Conservation (phyloP, 2,113 vertebrate species). For the Phoenicopterus ruber region DNA sequence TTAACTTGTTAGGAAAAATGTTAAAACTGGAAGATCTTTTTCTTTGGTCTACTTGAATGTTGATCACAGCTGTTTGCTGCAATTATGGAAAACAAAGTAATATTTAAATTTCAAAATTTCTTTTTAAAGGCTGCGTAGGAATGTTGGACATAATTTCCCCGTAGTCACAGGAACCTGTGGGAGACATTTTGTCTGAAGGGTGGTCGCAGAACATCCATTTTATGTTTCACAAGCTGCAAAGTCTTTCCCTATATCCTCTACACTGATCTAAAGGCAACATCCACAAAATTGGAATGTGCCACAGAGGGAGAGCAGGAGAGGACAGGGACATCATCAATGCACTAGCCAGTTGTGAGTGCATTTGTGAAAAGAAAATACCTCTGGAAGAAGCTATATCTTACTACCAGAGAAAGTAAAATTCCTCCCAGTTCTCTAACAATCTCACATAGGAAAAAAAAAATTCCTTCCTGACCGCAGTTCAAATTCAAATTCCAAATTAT, state of each 20-base stretch:
- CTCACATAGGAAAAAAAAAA: neutral
- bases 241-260: neutral
- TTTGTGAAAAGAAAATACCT: neutral
- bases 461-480: neutral
- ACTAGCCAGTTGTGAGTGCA: neutral
- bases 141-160: neutral
- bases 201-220: constrained; percentile 41
- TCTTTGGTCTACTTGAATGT: constrained; percentile 33
- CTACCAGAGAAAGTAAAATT: neutral
- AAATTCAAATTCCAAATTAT: neutral
- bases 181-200: constrained; percentile 39
- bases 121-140: constrained; percentile 11
- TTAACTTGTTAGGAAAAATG: constrained; percentile 34
- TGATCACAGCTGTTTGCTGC: constrained; percentile 49
- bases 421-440: neutral
- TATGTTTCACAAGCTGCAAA: neutral
- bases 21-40: constrained; percentile 32
- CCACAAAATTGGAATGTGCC: neutral
- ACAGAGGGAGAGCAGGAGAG: neutral
- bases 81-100: constrained; percentile 51
- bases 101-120: constrained; percentile 49
- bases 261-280: neutral
- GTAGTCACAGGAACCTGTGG: constrained; percentile 9
- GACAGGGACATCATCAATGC: neutral
- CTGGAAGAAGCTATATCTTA: neutral